Evolutionary conservation across 2,888 invertebrate species (phyloP).

Genomic region (Bembecia ichneumoniformis): DNA sequence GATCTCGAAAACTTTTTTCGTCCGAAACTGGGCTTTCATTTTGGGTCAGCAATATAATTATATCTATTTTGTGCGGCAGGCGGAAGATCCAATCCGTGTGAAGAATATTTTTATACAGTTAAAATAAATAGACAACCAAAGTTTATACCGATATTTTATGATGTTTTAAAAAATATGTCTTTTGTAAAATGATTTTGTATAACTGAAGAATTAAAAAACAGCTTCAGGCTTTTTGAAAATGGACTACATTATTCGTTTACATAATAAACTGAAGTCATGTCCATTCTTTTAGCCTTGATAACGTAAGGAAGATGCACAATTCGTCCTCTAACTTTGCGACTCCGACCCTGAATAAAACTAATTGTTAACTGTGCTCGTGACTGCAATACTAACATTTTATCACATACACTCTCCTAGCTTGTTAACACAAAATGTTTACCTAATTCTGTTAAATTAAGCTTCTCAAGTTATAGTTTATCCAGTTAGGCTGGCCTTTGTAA

Average conservation of each 20-base stretch:
- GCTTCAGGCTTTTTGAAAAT: too few relatives aligned
- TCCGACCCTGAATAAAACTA: conserved; percentile 16
- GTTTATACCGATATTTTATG: too few relatives aligned
- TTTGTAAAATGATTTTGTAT: too few relatives aligned
- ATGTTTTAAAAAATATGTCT: too few relatives aligned
- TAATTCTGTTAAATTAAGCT: background rate
- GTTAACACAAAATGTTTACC: background rate
- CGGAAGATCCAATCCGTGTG: background rate
- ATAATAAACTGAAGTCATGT: too few relatives aligned
- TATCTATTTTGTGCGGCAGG: background rate
- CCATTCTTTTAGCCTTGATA: background rate
- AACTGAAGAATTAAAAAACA: too few relatives aligned
- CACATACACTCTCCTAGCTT: conserved; percentile 1
- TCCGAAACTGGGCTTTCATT: background rate
- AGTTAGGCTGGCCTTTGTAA: background rate
- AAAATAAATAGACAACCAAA: too few relatives aligned
- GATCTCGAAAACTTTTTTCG: background rate
- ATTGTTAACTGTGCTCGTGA: conserved; percentile 20
- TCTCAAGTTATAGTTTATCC: too few relatives aligned
- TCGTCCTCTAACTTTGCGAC: conserved; percentile 18
- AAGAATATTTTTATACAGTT: background rate
- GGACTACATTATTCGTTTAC: too few relatives aligned
- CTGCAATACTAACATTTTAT: conserved; percentile 14
- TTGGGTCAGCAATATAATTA: background rate
- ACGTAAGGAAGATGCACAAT: background rate